Percentiles rank a stretch among this genome's conserved stretches.
These are phyloP conservation scores for Drosophila parthenogenetica DNA, from an alignment of 2,888 invertebrate genomes.

Conservation along the genomic window DNA sequence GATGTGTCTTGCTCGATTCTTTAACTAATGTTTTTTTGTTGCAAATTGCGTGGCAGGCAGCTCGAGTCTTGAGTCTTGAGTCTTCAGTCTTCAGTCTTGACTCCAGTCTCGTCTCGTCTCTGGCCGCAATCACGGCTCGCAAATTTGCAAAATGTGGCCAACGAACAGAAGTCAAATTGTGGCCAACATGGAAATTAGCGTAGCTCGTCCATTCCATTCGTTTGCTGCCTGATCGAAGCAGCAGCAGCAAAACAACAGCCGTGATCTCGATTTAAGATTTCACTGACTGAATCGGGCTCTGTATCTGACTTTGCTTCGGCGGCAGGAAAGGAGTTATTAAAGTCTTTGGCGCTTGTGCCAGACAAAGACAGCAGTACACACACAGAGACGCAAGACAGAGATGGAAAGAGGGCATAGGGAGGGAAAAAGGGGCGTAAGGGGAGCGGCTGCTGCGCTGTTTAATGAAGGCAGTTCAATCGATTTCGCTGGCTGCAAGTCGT, in stretches of 20 bases:
- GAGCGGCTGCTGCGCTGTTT: slow-evolving; percentile 48
- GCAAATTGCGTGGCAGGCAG: slow-evolving; percentile 71
- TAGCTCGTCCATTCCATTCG: slow-evolving; percentile 63
- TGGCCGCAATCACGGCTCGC: slow-evolving; percentile 69
- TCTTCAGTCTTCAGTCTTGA: slow-evolving; percentile 8
- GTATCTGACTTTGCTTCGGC: slow-evolving; percentile 52
- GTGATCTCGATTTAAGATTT: slow-evolving; percentile 50
- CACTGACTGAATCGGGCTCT: not conserved
- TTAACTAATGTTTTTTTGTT: slow-evolving; percentile 23
- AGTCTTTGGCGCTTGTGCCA: slow-evolving; percentile 57
- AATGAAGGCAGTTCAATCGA: slow-evolving; percentile 80
- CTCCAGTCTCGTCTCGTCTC: slow-evolving; percentile 24
- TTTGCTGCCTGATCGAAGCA: slow-evolving; percentile 49
- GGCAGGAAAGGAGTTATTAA: slow-evolving; percentile 81
- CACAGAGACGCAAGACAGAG: not conserved
- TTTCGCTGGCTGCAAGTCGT: slow-evolving; percentile 76
- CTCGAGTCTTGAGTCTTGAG: slow-evolving; percentile 8
- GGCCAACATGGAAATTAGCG: slow-evolving; percentile 81
- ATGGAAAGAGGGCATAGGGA: not conserved
- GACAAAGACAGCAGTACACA: slow-evolving; percentile 33
- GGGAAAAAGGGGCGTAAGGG: slow-evolving; percentile 3
- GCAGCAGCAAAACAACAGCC: slow-evolving; percentile 36
- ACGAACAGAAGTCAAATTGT: slow-evolving; percentile 79
- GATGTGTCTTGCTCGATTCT: slow-evolving; percentile 61
- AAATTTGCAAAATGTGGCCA: slow-evolving; percentile 68